Base-by-base conservation (phyloP, 2,113 vertebrate genomes). In the Austrofundulus limnaeus region DNA sequence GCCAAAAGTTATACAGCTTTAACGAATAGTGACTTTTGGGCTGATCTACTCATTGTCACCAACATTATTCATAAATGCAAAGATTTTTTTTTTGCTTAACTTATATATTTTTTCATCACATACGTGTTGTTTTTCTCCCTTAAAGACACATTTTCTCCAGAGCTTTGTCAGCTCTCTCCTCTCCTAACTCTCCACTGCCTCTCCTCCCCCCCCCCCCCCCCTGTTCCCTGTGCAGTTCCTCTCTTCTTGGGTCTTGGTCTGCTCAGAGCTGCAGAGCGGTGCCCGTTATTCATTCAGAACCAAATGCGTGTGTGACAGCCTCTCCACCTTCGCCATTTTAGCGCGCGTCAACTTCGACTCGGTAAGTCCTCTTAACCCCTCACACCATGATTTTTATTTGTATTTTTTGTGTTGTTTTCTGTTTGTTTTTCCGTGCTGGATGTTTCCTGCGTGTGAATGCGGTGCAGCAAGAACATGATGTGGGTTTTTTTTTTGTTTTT, bases 291-390 rank as follows among this genome's bases (percentile, higher is more conserved):
- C 95, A 82, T 94, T 92, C 93, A 94, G 93, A 90, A 98, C 95
- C 86, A 95, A 94, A 93, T 98, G 96, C 92, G 92, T 95, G 75
- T 98, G 96, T 95, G 96, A 98, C 92, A 93, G 94, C 79, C 92
- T 96, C 86, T 98, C 96, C 88, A 95, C 95, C 88, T 98, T 98
- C 95, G 96, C 96, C 95, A 96, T 98, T 90, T 96, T 98, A 95
- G 94, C 96, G 86, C 94, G 92, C 92, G 91, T 96, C 83, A 96
- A 89, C 89, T 91, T 94, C 72, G 96, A 97, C 88, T 93, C 92
- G 95, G 96, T 98, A 94, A 97, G 96, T 95, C 72, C 70, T 37
- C 38, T 84, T 28, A 63, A 41, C 72, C 11, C 21, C 42, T 60
- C 41, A 1, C 19, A 19, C 61, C 28, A 24, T 41, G 9, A 20